A percentile compares a stretch with the other conserved stretches of the same genome.
Evolutionary conservation across 2,113 vertebrate species (phyloP).

Genomic region (Dunckerocampus dactyliophorus): DNA sequence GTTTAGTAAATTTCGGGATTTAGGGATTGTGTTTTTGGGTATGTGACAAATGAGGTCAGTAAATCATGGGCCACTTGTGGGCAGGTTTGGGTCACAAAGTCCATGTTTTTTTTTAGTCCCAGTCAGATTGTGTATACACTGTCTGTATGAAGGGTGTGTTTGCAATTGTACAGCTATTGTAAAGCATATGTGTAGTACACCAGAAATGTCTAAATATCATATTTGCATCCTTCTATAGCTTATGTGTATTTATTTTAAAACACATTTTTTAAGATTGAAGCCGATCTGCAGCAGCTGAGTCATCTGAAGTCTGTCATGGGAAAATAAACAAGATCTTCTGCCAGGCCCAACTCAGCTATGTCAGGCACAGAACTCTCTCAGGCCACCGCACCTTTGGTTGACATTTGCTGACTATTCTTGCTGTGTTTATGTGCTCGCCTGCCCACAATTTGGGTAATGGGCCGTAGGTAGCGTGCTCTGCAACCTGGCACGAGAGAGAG

Average conservation of each 20-base stretch:
- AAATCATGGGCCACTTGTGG: too few species aligned
- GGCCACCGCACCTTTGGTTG: constrained; percentile 40
- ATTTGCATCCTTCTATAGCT: not conserved
- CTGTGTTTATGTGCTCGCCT: constrained; percentile 25
- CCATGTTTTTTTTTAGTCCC: too few species aligned
- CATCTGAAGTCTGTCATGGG: constrained; percentile 25
- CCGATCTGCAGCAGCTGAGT: constrained; percentile 21
- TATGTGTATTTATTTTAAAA: not conserved
- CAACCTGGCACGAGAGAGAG: constrained; percentile 33
- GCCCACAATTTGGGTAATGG: constrained; percentile 20
- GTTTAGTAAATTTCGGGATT: too few species aligned
- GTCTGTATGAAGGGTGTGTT: too few species aligned
- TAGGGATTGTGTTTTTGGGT: too few species aligned
- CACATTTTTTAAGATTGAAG: constrained; percentile 14
- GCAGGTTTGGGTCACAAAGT: too few species aligned
- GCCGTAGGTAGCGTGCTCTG: constrained; percentile 2
- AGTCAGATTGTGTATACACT: too few species aligned
- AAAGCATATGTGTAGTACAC: too few species aligned
- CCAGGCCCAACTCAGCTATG: constrained; percentile 28
- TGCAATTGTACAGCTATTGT: too few species aligned
- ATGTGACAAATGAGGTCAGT: too few species aligned
- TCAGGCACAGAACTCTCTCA: constrained; percentile 19
- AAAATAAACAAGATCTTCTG: constrained; percentile 27
- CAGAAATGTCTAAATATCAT: too few species aligned
- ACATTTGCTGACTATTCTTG: constrained; percentile 46